Conservation (phyloP, 2,797 vertebrate genomes). For the Sebastes hubbsi region DNA sequence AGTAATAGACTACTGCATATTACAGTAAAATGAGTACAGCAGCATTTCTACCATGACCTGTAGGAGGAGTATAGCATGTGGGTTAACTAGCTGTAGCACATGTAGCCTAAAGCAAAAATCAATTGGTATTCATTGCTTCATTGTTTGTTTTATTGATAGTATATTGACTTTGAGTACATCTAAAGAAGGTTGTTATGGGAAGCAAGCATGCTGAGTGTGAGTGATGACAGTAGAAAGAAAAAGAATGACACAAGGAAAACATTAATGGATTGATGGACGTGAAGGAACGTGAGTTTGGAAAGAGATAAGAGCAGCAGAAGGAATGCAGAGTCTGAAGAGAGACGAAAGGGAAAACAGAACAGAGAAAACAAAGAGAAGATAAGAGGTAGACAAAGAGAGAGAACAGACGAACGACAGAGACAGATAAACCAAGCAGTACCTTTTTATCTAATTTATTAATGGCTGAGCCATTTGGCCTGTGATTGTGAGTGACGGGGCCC, state of each 20-base stretch:
- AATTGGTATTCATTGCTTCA: conserved; percentile 11
- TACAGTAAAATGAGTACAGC: no score
- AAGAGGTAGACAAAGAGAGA: conserved; percentile 5
- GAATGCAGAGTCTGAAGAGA: conserved; percentile 6
- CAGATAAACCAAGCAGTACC: conserved; percentile 9
- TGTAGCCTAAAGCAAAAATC: not conserved
- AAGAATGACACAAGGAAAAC: not conserved
- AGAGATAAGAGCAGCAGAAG: conserved; percentile 32
- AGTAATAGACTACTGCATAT: not conserved
- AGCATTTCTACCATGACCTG: not conserved
- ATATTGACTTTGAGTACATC: conserved; percentile 3
- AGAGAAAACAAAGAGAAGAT: not conserved
- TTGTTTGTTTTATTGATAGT: conserved; percentile 10
- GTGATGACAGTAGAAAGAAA: not conserved
- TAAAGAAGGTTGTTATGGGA: not conserved
- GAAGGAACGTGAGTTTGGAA: conserved; percentile 32
- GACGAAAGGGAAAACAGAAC: not conserved
- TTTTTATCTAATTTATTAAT: conserved; percentile 50
- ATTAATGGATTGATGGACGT: conserved; percentile 25
- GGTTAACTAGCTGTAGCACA: not conserved
- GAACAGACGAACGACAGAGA: not conserved
- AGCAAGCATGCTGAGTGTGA: not conserved
- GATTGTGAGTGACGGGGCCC: conserved; percentile 28
- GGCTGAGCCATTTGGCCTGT: conserved; percentile 16
- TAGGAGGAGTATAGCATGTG: not conserved